phyloP scores from a whole-genome alignment of 2,888 invertebrate genomes.

The Cecidostiba fungosa region DNA sequence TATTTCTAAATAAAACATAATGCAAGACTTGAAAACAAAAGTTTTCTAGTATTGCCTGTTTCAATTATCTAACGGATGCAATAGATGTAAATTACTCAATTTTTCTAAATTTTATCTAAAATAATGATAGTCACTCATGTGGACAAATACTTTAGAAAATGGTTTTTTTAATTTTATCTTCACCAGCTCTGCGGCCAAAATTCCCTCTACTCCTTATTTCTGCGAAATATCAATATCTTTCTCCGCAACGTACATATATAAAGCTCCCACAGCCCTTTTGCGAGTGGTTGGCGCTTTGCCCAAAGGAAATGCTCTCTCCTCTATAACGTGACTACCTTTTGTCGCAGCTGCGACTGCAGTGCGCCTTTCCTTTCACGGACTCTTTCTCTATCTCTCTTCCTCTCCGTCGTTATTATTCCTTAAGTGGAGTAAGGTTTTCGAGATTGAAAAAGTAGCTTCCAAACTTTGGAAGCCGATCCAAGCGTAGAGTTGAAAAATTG shows the following conservation, averaged over 20 bases:
- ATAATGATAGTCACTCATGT: no score
- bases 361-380: background rate
- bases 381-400: background rate
- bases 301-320: background rate
- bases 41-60: no score
- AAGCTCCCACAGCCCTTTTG: background rate
- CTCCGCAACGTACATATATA: background rate
- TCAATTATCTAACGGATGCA: no score
- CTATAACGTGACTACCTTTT: slow-evolving; percentile 7
- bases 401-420: background rate
- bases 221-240: background rate
- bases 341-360: background rate
- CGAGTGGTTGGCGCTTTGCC: background rate
- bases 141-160: no score
- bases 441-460: background rate
- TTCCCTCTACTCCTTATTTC: background rate
- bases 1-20: no score
- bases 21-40: no score
- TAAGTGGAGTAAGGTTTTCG: slow-evolving; percentile 3
- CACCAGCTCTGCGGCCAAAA: background rate
- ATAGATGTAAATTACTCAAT: no score
- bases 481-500: background rate
- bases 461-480: background rate
- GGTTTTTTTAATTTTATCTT: no score
- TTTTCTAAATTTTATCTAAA: no score